phyloP scores from a whole-genome alignment of 2,797 vertebrate genomes.

The Fundulus diaphanus region DNA sequence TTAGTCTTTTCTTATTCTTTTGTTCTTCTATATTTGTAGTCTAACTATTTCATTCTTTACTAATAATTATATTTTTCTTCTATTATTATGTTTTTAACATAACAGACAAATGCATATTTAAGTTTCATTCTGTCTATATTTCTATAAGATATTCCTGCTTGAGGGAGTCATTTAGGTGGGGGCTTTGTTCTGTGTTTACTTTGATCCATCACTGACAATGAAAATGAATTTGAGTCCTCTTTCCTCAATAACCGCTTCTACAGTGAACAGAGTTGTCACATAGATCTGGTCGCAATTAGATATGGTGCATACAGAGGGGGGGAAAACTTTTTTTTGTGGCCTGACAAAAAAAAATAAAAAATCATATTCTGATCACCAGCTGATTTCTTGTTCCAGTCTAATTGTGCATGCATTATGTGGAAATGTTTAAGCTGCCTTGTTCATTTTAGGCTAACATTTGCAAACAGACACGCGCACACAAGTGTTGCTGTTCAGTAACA shows the following conservation, averaged over 20 bases:
- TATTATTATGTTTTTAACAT: not conserved
- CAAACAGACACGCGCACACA: conserved; percentile 10
- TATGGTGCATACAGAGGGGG: not conserved
- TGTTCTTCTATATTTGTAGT: not conserved
- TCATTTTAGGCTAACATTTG: conserved; percentile 22
- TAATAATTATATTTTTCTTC: not conserved
- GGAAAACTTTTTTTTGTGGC: too few species aligned
- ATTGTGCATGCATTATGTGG: not conserved
- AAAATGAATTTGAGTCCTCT: too few species aligned
- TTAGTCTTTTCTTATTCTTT: too few species aligned
- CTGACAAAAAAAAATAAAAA: not conserved
- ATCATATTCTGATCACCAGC: not conserved
- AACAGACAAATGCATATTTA: not conserved
- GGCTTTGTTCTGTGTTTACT: too few species aligned
- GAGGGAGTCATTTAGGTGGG: too few species aligned
- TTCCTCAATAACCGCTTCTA: too few species aligned
- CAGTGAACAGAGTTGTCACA: too few species aligned
- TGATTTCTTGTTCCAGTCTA: too few species aligned
- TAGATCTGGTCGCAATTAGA: too few species aligned
- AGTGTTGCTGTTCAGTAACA: conserved; percentile 54
- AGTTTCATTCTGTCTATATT: not conserved
- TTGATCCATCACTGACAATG: too few species aligned
- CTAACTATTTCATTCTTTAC: not conserved
- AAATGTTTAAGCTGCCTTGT: not conserved
- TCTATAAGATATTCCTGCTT: not conserved